A percentile compares a stretch with the other conserved stretches of the same genome.
Evolutionary conservation across 1,140 invertebrate genomes (phyloP).

Genomic region (Rhopalosiphum padi): DNA sequence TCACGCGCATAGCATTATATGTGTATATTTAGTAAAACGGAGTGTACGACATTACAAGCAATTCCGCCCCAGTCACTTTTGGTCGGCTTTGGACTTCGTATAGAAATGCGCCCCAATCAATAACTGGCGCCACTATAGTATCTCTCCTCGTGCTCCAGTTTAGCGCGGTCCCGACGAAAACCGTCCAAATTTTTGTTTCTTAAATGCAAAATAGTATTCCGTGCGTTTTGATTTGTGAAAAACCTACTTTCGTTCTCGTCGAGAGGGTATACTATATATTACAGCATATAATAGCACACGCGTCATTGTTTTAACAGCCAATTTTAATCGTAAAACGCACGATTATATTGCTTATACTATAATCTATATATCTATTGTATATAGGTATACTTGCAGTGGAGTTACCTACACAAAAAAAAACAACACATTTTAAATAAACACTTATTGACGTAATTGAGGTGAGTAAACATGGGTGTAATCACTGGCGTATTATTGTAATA

Average conservation of each 20-base stretch:
- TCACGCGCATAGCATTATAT: background rate
- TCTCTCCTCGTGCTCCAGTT: constrained; percentile 38
- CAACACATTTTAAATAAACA: background rate
- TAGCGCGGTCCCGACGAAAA: background rate
- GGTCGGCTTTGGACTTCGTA: constrained; percentile 52
- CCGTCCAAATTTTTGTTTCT: background rate
- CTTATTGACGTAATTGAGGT: constrained; percentile 15
- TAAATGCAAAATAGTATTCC: background rate
- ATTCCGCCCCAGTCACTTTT: constrained; percentile 30
- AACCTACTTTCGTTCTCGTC: background rate
- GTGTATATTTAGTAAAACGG: background rate
- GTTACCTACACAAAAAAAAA: background rate
- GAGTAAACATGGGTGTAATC: constrained; percentile 24
- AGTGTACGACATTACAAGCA: background rate
- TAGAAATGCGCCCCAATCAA: constrained; percentile 47
- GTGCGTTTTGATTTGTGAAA: background rate
- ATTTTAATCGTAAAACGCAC: background rate
- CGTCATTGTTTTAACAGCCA: background rate
- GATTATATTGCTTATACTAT: background rate
- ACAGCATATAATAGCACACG: background rate
- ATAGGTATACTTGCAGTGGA: background rate
- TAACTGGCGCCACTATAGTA: constrained; percentile 54
- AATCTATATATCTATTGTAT: background rate
- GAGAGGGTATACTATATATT: background rate
- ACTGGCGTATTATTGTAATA: background rate